Base-by-base conservation (phyloP, 2,797 vertebrate genomes). In the Thunnus albacares region DNA sequence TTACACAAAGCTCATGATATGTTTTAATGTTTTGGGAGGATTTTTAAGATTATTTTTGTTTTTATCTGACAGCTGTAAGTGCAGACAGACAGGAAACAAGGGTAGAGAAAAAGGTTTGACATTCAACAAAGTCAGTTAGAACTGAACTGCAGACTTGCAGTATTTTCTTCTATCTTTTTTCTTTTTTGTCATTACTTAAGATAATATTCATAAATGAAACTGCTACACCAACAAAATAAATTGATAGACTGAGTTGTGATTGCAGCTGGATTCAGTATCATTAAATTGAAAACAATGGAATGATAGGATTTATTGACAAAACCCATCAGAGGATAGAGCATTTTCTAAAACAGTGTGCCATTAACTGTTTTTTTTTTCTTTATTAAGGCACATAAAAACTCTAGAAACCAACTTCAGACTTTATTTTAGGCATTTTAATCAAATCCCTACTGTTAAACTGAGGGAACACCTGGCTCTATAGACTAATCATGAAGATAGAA, bases 391-490 rank as follows among this genome's bases (percentile, higher is more conserved):
- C 18, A 6, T 3, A 22, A 15, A 77, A 74, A 10, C 20, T 43
- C n/a, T 26, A 43, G 5, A 35, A 24, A 10, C 26, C 2, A 1
- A 22, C 4, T 41, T 52, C 55, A 30, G 13, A 55, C 15, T 45
- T 35, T 7, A 30, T 59, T 56, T 59, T 20, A 71, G 24, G 26
- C 43, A 35, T 60, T 73, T 35, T 41, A 67, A 55, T 71, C 22
- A 74, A 55, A 64, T 71, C 52, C n/a, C 65, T 18, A 14, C 5
- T 1, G 0, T 28, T 65, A 24, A 38, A 41, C 17, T 26, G 68
- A 73, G 8, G 2, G 59, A 65, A 72, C 30, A 51, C 12, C 30
- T 41, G 18, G 38, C 71, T 59, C 58, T 43, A 7, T 6, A 1
- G 22, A 30, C 17, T 30, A 63, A 65, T 60, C 18, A 18, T 35